These are phyloP conservation scores for Drymonia ruficornis DNA, from an alignment of 2,888 invertebrate species.

Conservation along the genomic window DNA sequence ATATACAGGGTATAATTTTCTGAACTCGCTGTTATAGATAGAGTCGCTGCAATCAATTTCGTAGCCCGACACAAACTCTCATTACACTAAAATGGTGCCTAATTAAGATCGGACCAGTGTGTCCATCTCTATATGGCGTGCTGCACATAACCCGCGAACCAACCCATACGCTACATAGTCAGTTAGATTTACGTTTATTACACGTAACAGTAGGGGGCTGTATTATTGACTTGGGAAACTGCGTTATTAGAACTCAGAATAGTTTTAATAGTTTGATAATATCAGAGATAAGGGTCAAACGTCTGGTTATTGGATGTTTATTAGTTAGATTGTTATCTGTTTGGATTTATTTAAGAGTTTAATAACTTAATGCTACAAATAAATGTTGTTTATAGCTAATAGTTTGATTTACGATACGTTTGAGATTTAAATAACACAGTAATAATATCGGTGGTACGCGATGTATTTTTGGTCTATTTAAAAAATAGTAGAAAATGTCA, in stretches of 20 bases:
- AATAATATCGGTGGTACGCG: too few species aligned
- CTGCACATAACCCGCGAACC: slow-evolving; percentile 32
- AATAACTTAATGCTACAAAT: background rate
- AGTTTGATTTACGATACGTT: background rate
- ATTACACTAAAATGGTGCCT: slow-evolving; percentile 55
- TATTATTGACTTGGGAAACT: slow-evolving; percentile 33
- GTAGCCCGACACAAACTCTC: slow-evolving; percentile 40
- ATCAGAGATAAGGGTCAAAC: slow-evolving; percentile 14
- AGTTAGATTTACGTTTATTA: slow-evolving; percentile 37
- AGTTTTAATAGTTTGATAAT: slow-evolving; percentile 23
- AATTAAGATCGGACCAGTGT: slow-evolving; percentile 52
- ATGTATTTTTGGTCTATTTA: too few species aligned
- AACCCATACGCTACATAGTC: slow-evolving; percentile 34
- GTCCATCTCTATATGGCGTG: slow-evolving; percentile 55
- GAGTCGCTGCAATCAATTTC: slow-evolving; percentile 6
- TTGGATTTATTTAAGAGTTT: slow-evolving; percentile 8
- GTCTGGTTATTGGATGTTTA: slow-evolving; percentile 23
- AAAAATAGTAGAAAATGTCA: too few species aligned
- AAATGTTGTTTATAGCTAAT: background rate
- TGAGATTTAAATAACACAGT: too few species aligned
- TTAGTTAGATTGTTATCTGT: slow-evolving; percentile 25
- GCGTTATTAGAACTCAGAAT: slow-evolving; percentile 34
- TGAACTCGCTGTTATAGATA: too few species aligned
- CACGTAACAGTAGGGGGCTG: slow-evolving; percentile 27
- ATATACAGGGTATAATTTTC: too few species aligned